These are phyloP conservation scores for Emydura subglobosa DNA, from an alignment of 2,113 vertebrate genomes.

Conservation along the genomic window DNA sequence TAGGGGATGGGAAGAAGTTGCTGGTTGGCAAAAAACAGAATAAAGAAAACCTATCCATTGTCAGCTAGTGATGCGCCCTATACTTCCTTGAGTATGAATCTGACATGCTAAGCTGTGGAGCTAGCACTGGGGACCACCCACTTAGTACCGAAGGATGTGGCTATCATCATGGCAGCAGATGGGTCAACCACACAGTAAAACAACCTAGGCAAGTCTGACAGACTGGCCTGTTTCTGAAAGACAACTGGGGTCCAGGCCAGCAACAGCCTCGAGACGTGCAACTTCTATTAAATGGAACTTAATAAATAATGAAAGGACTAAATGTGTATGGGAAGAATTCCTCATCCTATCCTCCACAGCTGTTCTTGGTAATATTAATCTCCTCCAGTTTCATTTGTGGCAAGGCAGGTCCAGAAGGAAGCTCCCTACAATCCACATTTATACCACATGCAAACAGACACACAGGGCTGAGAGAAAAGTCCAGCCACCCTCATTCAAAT, in stretches of 20 bases:
- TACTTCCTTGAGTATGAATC: neutral
- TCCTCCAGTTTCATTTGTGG: neutral
- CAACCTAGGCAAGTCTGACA: neutral
- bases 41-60: neutral
- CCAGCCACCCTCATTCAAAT: neutral
- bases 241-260: neutral
- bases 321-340: neutral
- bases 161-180: neutral
- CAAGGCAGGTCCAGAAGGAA: neutral
- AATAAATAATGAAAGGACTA: neutral
- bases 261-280: neutral
- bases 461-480: neutral
- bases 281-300: neutral
- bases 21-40: neutral
- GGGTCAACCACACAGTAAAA: neutral
- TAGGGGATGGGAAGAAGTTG: neutral
- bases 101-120: neutral
- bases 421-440: neutral
- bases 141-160: neutral
- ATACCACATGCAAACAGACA: neutral
- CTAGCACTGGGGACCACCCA: neutral
- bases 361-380: neutral
- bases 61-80: neutral
- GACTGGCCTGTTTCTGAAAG: neutral
- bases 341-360: neutral